A percentile compares a stretch with the other conserved stretches of the same genome.
phyloP scores from a whole-genome alignment of 2,113 vertebrate species.

The Hippotragus niger region DNA sequence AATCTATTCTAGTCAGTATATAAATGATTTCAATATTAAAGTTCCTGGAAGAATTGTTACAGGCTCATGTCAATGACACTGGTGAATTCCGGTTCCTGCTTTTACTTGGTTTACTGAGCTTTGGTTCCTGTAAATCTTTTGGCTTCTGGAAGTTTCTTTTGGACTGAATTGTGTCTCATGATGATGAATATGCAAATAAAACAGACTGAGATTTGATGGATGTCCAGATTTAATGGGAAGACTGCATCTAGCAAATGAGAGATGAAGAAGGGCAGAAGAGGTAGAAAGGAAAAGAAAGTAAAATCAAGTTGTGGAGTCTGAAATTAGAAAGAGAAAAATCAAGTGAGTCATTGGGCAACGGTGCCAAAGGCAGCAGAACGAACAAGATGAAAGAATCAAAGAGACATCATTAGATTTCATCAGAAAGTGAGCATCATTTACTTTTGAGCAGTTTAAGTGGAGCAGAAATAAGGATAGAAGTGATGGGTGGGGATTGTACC shows the following conservation, averaged over 20 bases:
- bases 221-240: background rate
- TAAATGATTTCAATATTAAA: background rate
- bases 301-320: background rate
- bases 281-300: background rate
- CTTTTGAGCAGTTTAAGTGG: background rate
- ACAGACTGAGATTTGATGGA: background rate
- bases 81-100: background rate
- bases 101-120: background rate
- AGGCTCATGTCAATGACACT: background rate
- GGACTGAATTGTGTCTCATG: background rate
- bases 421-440: background rate
- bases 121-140: background rate
- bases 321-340: background rate
- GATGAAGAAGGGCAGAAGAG: background rate
- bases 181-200: background rate
- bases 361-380: background rate
- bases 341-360: background rate
- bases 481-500: background rate
- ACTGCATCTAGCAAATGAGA: background rate
- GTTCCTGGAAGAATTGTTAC: background rate
- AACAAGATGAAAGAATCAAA: background rate
- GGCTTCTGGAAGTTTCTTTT: constrained; percentile 7
- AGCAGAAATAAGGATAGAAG: background rate
- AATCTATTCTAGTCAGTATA: background rate
- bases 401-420: background rate